Percentiles rank a stretch among this genome's conserved stretches.
Conservation (phyloP, 2,888 invertebrate species). For the Melanargia galathea region DNA sequence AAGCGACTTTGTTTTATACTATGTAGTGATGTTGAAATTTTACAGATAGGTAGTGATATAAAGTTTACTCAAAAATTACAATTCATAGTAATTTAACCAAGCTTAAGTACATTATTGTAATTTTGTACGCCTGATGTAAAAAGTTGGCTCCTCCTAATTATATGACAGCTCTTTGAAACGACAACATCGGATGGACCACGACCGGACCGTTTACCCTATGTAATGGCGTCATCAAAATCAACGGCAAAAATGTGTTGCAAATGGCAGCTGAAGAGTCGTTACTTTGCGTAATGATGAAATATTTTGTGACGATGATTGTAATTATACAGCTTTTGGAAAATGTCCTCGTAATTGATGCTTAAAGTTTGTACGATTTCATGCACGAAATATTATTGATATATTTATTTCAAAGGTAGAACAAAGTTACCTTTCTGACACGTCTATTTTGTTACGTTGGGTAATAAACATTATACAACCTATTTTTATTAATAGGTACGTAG, state of each 20-base stretch:
- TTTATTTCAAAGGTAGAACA: not conserved
- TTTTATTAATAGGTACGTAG: no score
- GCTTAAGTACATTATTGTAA: no score
- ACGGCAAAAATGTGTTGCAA: slow-evolving; percentile 75
- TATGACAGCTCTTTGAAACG: slow-evolving; percentile 49
- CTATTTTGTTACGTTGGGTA: no score
- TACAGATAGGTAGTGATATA: no score
- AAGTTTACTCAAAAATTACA: no score
- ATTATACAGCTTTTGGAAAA: slow-evolving; percentile 28
- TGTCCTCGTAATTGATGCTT: not conserved
- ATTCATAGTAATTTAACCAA: no score
- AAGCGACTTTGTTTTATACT: no score
- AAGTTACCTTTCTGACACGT: not conserved
- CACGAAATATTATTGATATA: not conserved
- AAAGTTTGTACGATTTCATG: slow-evolving; percentile 14
- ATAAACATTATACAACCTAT: no score
- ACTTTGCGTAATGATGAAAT: slow-evolving; percentile 44
- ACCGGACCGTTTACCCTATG: slow-evolving; percentile 63
- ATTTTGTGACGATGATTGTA: slow-evolving; percentile 41
- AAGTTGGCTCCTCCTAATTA: not conserved
- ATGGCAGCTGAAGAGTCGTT: slow-evolving; percentile 54
- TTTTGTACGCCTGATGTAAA: no score
- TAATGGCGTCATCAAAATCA: slow-evolving; percentile 73
- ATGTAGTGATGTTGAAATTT: no score
- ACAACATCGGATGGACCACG: slow-evolving; percentile 62